A percentile compares a stretch with the other conserved stretches of the same genome.
These are phyloP conservation scores for Stenchaetothrips biformis DNA, from an alignment of 2,888 invertebrate genomes.

Conservation along the genomic window DNA sequence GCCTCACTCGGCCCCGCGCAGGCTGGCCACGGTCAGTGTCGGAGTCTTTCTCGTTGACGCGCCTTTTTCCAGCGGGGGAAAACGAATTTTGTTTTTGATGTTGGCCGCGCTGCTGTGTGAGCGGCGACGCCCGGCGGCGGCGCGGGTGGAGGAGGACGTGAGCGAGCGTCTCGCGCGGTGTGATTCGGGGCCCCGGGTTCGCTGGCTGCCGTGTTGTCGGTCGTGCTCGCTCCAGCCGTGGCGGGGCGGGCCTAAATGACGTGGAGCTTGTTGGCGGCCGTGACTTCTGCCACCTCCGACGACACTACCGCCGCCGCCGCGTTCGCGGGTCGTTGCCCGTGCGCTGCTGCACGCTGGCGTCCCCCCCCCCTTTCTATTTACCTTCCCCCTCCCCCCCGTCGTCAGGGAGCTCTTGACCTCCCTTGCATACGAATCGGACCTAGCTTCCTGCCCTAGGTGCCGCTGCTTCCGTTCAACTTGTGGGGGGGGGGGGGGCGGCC, in stretches of 20 bases:
- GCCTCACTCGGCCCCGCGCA: no score
- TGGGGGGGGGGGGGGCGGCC: background rate
- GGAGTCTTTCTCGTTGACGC: no score
- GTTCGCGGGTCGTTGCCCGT: background rate
- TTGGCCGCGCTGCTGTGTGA: no score
- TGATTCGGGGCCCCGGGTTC: no score
- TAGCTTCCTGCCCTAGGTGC: background rate
- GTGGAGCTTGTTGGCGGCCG: background rate
- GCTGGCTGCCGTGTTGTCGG: no score
- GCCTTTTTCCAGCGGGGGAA: no score
- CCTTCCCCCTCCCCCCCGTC: background rate
- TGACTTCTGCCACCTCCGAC: background rate
- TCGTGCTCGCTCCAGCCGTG: background rate
- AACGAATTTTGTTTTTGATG: no score
- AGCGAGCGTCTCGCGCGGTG: background rate
- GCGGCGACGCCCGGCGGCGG: no score
- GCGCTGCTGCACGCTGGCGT: background rate
- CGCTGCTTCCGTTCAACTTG: background rate
- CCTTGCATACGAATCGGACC: conserved; percentile 9
- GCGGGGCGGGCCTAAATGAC: conserved; percentile 1
- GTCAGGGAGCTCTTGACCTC: background rate
- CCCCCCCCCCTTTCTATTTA: background rate
- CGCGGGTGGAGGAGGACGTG: background rate
- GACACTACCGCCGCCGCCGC: background rate
- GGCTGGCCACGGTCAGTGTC: no score